Evolutionary conservation across 2,888 invertebrate genomes (phyloP), one percentile per base, ranked within the genome.

Genomic region (Andrena camellia): DNA sequence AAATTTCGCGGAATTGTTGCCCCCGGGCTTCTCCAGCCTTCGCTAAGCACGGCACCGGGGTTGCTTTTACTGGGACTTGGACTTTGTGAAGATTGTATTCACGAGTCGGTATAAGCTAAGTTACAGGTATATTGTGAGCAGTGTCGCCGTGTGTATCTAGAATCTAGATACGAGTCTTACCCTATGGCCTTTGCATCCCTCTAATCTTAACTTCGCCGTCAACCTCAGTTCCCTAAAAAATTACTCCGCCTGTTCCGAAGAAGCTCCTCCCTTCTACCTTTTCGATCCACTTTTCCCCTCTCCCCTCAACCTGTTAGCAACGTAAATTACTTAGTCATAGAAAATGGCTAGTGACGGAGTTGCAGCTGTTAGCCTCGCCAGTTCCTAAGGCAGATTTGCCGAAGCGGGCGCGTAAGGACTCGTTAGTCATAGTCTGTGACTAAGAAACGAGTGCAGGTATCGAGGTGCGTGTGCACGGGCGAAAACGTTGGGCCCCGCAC

Each of bases 341-440:
- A n/a, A 13, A 59, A 17, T 17, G 6, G 31, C 29, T 17, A 7
- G 17, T 33, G n/a, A 33, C 33, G 29, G 6, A 20, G 29, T n/a
- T 31, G 33, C 60, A 20, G 29, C 29, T 8, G 29, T 17, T 29
- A 57, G 54, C 17, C 68, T 33, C 54, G 57, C 48, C 60, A 59
- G 52, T 67, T 60, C 57, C 42, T 23, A 8, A 26, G 6, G 42
- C 17, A 42, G 70, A 74, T 75, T 80, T 83, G 48, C 64, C 42
- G 50, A 72, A 77, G 71, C 13, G n/a, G n/a, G 13, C 54, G 42
- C 31, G n/a, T 23, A 68, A 66, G 82, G 35, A 69, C 71, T 81
- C 72, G 79, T 85, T 85, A 83, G 69, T 85, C 83, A 85, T 67
- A 72, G 52, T 48, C 20, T 59, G 59, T 71, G 70, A 79, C 70